phyloP scores from a whole-genome alignment of 1,140 invertebrate genomes.

The Drosophila ananassae region DNA sequence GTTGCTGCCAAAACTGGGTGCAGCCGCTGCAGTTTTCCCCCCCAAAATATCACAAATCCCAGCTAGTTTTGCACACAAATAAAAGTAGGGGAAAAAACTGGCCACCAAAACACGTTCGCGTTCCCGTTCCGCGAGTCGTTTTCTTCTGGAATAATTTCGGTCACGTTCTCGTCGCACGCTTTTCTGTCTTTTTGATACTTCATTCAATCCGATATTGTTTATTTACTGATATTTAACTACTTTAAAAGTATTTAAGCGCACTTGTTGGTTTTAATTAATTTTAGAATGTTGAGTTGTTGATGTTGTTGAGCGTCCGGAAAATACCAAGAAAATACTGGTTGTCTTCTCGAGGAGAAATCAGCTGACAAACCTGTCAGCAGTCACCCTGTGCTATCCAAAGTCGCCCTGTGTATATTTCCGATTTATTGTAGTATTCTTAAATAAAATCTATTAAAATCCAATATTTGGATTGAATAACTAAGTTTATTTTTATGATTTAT shows the following conservation, averaged over 20 bases:
- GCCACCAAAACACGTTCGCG: constrained; percentile 67
- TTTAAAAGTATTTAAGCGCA: constrained; percentile 15
- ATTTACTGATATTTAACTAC: neutral
- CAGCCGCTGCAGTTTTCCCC: constrained; percentile 27
- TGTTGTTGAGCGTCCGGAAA: constrained; percentile 6
- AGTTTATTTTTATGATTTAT: too few species aligned
- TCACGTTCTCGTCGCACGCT: neutral
- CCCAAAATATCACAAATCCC: constrained; percentile 44
- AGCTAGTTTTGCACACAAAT: constrained; percentile 56
- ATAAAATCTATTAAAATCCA: neutral
- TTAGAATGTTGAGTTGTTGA: constrained; percentile 23
- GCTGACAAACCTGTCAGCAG: neutral
- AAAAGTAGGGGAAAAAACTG: constrained; percentile 42
- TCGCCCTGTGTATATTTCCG: neutral
- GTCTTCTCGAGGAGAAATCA: neutral
- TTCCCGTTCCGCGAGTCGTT: constrained; percentile 46
- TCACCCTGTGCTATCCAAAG: neutral
- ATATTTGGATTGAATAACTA: too few species aligned
- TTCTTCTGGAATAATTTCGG: constrained; percentile 6
- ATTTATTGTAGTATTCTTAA: neutral
- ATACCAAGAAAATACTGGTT: constrained; percentile 1
- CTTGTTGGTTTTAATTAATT: constrained; percentile 18
- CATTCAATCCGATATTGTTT: neutral
- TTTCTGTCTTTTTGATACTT: neutral
- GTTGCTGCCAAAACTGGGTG: constrained; percentile 49